These are phyloP conservation scores for Corvus hawaiiensis DNA, from an alignment of 2,113 vertebrate genomes.

Conservation along the genomic window DNA sequence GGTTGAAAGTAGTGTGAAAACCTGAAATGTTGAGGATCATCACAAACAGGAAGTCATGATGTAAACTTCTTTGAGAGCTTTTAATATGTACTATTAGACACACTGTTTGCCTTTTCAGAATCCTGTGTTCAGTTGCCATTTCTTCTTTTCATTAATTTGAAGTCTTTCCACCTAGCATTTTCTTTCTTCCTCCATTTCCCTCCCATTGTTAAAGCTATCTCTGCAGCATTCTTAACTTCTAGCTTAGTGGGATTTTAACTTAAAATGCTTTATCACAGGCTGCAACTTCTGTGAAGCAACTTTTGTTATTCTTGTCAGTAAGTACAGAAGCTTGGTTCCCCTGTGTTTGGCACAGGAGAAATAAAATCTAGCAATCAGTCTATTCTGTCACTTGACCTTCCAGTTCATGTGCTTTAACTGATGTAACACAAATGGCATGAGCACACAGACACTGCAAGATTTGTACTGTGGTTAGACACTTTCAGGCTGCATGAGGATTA, in stretches of 20 bases:
- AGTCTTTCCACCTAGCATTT: neutral
- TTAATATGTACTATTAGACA: neutral
- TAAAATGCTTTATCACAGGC: neutral
- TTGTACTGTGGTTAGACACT: fast-evolving
- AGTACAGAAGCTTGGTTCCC: neutral
- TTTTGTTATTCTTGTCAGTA: neutral
- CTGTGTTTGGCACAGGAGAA: neutral
- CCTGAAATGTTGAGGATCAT: neutral
- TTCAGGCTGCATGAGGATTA: neutral
- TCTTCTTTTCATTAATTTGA: neutral
- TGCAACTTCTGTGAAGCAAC: neutral
- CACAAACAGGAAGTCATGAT: neutral
- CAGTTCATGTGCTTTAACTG: neutral
- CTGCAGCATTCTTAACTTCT: neutral
- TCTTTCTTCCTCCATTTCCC: neutral
- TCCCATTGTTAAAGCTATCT: neutral
- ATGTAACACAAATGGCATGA: neutral
- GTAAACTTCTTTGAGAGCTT: neutral
- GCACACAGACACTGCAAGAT: neutral
- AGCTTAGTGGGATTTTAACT: neutral
- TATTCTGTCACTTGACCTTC: neutral
- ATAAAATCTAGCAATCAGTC: neutral
- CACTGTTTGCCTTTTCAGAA: neutral
- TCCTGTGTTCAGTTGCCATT: neutral
- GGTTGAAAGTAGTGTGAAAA: neutral